Evolutionary conservation across 64 coral and sea anemone species (phyloP), one percentile per base, ranked within the genome.

Genomic region (Stichodactyla mertensii): DNA sequence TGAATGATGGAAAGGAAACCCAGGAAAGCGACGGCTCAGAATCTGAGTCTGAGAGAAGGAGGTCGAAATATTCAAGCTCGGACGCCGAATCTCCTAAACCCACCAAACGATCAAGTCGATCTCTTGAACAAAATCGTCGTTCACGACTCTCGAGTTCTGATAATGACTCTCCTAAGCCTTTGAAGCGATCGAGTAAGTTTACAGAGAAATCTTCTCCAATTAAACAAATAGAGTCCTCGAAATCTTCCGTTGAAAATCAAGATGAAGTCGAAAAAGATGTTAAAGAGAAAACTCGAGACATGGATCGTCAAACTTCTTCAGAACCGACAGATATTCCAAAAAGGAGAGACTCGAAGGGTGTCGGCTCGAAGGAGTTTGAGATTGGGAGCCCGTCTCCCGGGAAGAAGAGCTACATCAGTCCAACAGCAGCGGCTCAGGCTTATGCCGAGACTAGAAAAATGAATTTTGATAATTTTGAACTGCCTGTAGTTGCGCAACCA

Each of bases 401-500:
- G 19, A 81, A 81, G 53, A 81, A 81, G 15, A 22, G 45, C 5
- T 81, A 81, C 15, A 7, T 85, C n/a, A 83, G 78, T 12, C 85
- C 57, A 19, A 83, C 64, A 22, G 90, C 90, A 5, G 90, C 84
- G 45, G 77, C 86, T 23, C 90, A 83, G n/a, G 85, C 57, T 8
- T 91, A 91, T 55, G 85, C 86, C 0, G 77, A 77, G 52, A 87
- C 84, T 23, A 82, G 90, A 13, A 91, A 91, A 86, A 91, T 91
- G 78, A 91, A 91, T 31, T 91, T 91, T 86, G 90, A 91, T 52
- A 55, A 52, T 7, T 87, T 91, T 83, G 90, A 91, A 22, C 57
- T 91, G 11, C 77, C 84, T 55, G 54, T 74, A 7, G 78, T 14
- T 19, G 55, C 10, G 7, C 80, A 19, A 55, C 83, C 83, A 7